phyloP scores from a whole-genome alignment of 2,113 vertebrate species.

The Noturus placidus region DNA sequence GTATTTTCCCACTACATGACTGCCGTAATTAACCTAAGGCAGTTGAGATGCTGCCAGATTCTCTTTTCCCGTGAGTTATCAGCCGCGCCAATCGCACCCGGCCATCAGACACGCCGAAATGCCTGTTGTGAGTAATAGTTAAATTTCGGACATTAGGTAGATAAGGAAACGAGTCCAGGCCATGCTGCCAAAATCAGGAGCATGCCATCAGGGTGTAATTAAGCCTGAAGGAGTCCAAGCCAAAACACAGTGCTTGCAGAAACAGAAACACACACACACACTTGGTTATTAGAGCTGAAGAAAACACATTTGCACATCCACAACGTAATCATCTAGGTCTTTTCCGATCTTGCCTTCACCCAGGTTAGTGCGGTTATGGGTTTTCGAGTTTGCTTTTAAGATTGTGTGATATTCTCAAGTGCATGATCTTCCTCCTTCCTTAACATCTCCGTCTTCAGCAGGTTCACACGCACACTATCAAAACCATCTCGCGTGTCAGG shows the following conservation, averaged over 20 bases:
- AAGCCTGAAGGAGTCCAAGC: constrained; percentile 38
- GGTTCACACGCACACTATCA: constrained; percentile 34
- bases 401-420: neutral
- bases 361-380: constrained; percentile 6
- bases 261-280: constrained; percentile 18
- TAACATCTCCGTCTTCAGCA: constrained; percentile 34
- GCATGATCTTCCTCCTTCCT: neutral
- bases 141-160: constrained; percentile 84
- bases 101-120: constrained; percentile 82
- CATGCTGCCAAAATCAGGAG: constrained; percentile 79
- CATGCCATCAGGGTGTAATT: constrained; percentile 69
- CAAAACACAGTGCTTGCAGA: constrained; percentile 20
- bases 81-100: constrained; percentile 12
- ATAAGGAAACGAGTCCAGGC: constrained; percentile 84
- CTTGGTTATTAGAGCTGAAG: constrained; percentile 28
- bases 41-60: constrained; percentile 26
- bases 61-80: constrained; percentile 36
- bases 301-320: constrained; percentile 24
- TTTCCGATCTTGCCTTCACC: neutral
- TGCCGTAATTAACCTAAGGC: constrained; percentile 33
- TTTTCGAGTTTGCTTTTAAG: constrained; percentile 3
- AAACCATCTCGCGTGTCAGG: constrained; percentile 42
- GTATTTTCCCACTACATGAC: constrained; percentile 36
- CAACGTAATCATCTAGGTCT: constrained; percentile 12
- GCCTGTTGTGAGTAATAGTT: constrained; percentile 82